phyloP scores from a whole-genome alignment of 2,113 vertebrate genomes.

The Manacus vitellinus region DNA sequence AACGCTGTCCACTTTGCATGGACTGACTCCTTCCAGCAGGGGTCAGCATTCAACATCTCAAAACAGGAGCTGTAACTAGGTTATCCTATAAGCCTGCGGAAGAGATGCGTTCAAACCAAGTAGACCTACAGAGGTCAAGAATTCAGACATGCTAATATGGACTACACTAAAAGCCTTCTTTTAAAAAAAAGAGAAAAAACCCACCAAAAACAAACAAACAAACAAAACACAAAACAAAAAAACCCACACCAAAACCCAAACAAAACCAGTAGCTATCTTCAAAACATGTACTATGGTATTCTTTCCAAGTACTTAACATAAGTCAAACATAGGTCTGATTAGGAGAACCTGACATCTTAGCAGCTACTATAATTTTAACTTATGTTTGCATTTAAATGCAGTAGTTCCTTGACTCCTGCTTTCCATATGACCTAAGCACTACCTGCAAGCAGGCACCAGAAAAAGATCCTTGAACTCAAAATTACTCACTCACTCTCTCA shows the following conservation, averaged over 20 bases:
- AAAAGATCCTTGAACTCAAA: neutral
- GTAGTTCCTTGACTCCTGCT: neutral
- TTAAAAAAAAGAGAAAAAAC: neutral
- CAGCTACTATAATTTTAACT: neutral
- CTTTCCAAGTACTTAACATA: neutral
- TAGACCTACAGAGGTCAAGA: neutral
- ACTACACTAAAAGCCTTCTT: neutral
- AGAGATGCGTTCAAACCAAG: neutral
- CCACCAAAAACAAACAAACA: neutral
- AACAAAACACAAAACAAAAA: too few relatives aligned
- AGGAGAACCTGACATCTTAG: neutral
- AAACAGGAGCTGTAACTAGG: neutral
- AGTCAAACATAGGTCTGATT: neutral
- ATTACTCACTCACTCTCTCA: neutral
- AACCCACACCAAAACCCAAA: neutral
- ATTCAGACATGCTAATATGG: neutral
- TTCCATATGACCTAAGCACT: neutral
- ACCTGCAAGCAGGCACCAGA: neutral
- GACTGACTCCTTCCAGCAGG: slow-evolving; percentile 1
- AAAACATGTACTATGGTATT: neutral
- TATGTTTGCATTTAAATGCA: neutral
- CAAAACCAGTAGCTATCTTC: neutral
- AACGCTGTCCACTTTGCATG: accelerated
- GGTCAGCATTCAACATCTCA: neutral
- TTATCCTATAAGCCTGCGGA: neutral